Percentiles rank a stretch among this genome's conserved stretches.
These are phyloP conservation scores for Elachura formosa DNA, from an alignment of 2,113 vertebrate species.

Conservation along the genomic window DNA sequence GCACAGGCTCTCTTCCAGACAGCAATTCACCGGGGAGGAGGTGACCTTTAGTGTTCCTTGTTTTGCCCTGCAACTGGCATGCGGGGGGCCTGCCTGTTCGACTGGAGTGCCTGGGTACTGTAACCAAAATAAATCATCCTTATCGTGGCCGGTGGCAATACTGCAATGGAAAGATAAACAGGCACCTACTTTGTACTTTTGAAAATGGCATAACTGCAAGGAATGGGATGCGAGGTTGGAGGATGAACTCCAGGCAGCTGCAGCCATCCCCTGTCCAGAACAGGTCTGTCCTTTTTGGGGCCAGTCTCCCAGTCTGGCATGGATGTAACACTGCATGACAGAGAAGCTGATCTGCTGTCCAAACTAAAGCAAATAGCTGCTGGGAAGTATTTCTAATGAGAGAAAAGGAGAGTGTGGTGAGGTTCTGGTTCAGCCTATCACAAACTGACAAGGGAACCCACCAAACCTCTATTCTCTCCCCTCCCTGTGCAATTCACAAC, in stretches of 20 bases:
- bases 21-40: not conserved
- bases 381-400: not conserved
- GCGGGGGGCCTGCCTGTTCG: not conserved
- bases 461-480: not conserved
- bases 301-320: rapidly evolving
- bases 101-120: constrained; percentile 20
- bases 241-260: not conserved
- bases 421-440: not conserved
- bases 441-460: not conserved
- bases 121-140: constrained; percentile 58
- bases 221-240: not conserved
- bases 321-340: rapidly evolving
- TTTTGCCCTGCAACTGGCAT: not conserved
- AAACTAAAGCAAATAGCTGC: not conserved
- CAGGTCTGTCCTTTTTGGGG: not conserved
- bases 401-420: not conserved
- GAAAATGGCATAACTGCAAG: not conserved
- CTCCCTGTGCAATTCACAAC: not conserved
- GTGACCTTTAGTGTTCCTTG: constrained; percentile 24
- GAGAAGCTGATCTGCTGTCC: not conserved
- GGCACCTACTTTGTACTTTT: not conserved
- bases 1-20: not conserved
- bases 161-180: not conserved
- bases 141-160: not conserved
- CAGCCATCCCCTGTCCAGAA: not conserved